These are phyloP conservation scores for Ceratotherium simum DNA, from an alignment of 2,113 vertebrate species.

Conservation along the genomic window DNA sequence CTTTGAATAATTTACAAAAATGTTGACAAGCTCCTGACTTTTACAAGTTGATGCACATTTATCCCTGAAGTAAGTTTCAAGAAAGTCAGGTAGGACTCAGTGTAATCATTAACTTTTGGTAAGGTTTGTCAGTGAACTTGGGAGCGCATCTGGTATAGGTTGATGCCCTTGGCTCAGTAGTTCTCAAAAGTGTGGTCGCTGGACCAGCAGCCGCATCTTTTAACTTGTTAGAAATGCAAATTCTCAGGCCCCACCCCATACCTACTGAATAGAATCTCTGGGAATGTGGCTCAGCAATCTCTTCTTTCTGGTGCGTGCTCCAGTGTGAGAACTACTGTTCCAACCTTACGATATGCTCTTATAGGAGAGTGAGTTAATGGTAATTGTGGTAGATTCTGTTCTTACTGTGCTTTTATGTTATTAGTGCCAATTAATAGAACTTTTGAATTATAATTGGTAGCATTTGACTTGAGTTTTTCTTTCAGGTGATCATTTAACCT, in stretches of 20 bases:
- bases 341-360: not conserved
- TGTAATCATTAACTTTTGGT: not conserved
- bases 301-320: not conserved
- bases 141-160: not conserved
- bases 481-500: not conserved
- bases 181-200: not conserved
- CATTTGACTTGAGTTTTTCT: conserved; percentile 49
- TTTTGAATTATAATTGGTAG: not conserved
- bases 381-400: not conserved
- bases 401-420: not conserved
- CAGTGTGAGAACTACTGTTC: not conserved
- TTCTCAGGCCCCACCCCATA: not conserved
- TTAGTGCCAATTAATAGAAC: not conserved
- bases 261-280: not conserved
- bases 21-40: not conserved
- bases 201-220: not conserved
- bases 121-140: not conserved
- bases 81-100: not conserved
- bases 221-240: not conserved
- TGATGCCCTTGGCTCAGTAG: not conserved
- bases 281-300: rapidly evolving
- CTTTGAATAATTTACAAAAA: not conserved
- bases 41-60: not conserved
- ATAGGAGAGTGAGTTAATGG: not conserved
- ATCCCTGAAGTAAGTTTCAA: not conserved